Evolutionary conservation across 2,113 vertebrate genomes (phyloP).

Genomic region (Peromyscus polionotus): DNA sequence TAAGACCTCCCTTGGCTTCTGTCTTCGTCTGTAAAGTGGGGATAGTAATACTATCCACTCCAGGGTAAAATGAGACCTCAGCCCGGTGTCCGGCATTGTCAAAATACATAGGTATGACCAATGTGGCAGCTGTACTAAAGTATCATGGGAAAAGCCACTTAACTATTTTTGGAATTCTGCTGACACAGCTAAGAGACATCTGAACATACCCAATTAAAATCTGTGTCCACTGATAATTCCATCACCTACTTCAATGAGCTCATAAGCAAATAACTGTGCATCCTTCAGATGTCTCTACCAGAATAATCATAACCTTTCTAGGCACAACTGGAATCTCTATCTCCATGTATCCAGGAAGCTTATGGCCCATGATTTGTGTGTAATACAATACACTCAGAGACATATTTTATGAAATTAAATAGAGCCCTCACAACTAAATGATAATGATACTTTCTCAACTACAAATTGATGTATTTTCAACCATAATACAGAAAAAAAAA

Average conservation of each 20-base stretch:
- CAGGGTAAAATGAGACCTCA: background rate
- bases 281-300: background rate
- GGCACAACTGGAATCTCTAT: background rate
- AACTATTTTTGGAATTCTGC: background rate
- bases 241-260: background rate
- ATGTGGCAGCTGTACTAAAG: background rate
- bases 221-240: background rate
- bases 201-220: background rate
- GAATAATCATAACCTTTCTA: background rate
- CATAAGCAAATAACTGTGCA: background rate
- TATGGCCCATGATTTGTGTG: background rate
- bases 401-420: background rate
- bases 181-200: background rate
- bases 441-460: background rate
- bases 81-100: background rate
- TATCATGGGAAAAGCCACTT: background rate
- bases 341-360: background rate
- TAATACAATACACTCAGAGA: background rate
- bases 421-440: constrained; percentile 2
- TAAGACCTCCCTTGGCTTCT: background rate
- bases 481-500: background rate
- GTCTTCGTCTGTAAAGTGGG: background rate
- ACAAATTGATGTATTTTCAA: constrained; percentile 14
- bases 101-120: background rate
- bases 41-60: background rate